Base-by-base conservation (phyloP, 2,113 vertebrate genomes). In the Acinonyx jubatus region DNA sequence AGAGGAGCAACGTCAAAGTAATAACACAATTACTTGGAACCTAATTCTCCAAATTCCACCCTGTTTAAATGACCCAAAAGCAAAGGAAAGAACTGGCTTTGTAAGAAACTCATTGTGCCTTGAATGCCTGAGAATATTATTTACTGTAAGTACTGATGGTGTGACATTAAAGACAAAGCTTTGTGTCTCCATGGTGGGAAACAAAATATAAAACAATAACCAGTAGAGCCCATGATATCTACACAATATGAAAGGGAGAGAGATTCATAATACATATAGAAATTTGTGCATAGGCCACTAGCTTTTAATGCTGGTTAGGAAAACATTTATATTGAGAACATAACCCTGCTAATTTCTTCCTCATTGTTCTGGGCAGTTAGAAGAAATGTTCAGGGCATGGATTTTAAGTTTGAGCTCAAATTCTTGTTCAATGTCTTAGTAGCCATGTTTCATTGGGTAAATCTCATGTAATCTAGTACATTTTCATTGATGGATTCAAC, bases 1-100 rank as follows among this genome's bases (percentile, higher is more conserved):
- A 97, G 97, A 98, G 36, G 73, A 38, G 45, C 31, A n/a, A 92
- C 82, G 78, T 89, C 89, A 66, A 45, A 9, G 96, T 94, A 98
- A 31, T 48, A 94, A 96, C 78, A 89, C 38, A 94, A 89, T 81
- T 83, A 76, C 83, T 78, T 95, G 69, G 50, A 85, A 81, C 85
- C 96, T 95, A 89, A 89, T 97, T 81, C 25, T 95, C 80, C 8
- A 48, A 91, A 83, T 81, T 21, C 18, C n/a, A 52, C 89, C 91
- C 81, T 86, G 48, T 61, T 95, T 91, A 91, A 89, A 92, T 89
- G 38, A 87, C 6, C 19, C 55, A 89, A 94, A 93, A 78, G 81
- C 23, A 86, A 92, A 16, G 91, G 45, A 83, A 33, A 81, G 10
- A 31, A 83, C 82, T 95, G 87, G 71, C 48, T 66, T 89, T 89